These are phyloP conservation scores for Rallus crepitans DNA, from an alignment of 2,797 vertebrate species.

Conservation along the genomic window DNA sequence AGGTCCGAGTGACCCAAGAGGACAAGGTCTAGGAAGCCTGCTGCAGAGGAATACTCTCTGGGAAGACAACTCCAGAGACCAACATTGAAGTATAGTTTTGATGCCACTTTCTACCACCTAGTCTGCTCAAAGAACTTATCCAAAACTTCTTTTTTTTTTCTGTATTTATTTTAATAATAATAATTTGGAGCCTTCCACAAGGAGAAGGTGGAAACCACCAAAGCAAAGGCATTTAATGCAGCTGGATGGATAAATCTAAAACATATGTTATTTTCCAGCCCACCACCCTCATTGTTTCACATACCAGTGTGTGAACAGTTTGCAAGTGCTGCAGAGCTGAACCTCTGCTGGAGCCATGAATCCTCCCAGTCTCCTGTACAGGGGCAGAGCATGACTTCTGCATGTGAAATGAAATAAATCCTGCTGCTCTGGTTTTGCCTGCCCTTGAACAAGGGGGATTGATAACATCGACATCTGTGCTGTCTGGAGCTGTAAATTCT, in stretches of 20 bases:
- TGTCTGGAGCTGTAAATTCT: background rate
- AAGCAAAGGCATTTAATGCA: background rate
- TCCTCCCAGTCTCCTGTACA: background rate
- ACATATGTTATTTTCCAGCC: background rate
- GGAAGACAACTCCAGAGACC: background rate
- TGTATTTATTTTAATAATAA: background rate
- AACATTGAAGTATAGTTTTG: background rate
- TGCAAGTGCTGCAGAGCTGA: background rate
- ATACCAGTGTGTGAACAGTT: background rate
- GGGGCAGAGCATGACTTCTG: background rate
- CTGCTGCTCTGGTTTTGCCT: background rate
- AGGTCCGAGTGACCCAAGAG: background rate
- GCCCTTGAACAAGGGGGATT: background rate
- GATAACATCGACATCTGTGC: background rate
- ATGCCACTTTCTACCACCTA: background rate
- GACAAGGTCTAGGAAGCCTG: accelerated
- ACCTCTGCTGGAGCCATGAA: background rate
- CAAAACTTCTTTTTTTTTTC: background rate
- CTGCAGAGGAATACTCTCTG: background rate
- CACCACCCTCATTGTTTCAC: background rate
- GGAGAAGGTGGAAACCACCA: background rate
- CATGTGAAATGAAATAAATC: background rate
- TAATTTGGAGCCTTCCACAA: background rate
- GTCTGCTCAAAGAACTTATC: background rate
- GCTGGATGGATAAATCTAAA: background rate